phyloP scores from a whole-genome alignment of 2,797 vertebrate genomes.

The Myotis vivesi region DNA sequence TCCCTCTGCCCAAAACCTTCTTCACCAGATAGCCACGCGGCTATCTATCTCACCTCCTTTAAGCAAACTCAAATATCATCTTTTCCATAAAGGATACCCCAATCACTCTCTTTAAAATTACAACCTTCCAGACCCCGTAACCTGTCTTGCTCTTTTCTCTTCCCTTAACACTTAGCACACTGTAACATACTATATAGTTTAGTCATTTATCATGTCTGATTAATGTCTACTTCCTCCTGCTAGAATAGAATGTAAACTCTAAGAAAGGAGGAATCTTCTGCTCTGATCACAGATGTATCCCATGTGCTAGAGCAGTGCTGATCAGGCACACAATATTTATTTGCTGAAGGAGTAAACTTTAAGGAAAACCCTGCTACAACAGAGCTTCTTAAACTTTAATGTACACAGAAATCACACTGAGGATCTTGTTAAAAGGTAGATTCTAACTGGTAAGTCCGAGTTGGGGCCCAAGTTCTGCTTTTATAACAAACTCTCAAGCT shows the following conservation, averaged over 20 bases:
- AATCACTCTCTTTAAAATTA: neutral
- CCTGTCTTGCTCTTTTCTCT: neutral
- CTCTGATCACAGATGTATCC: neutral
- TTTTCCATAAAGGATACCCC: neutral
- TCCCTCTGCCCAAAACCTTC: neutral
- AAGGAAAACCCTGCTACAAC: neutral
- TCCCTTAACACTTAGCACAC: neutral
- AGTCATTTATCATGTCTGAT: neutral
- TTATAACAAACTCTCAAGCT: neutral
- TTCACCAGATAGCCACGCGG: neutral
- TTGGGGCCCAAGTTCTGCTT: neutral
- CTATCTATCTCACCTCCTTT: neutral
- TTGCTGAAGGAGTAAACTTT: slow-evolving; percentile 20
- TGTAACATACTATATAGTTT: neutral
- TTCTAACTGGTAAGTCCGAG: neutral
- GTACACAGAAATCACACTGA: neutral
- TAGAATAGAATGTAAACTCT: neutral
- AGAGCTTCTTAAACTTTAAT: neutral
- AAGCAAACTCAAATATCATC: neutral
- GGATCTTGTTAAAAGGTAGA: slow-evolving; percentile 3
- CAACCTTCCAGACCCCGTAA: neutral
- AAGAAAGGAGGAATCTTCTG: neutral
- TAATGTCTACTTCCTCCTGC: neutral
- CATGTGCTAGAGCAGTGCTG: neutral
- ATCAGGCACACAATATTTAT: neutral